phyloP scores from a whole-genome alignment of 2,113 vertebrate genomes.

The Micronycteris hirsuta region DNA sequence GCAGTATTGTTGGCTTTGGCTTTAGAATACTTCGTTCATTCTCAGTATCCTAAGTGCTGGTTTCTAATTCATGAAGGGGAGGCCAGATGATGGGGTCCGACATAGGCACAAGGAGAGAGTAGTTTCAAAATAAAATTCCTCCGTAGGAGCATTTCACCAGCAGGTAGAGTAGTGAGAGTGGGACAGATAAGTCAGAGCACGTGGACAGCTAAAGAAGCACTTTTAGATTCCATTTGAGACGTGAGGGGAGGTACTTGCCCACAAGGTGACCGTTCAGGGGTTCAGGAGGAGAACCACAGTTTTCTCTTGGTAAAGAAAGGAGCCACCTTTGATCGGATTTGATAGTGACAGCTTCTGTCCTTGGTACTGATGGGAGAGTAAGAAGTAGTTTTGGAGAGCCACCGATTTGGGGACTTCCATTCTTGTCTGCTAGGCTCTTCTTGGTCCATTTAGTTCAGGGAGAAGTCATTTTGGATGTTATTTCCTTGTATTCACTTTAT shows the following conservation, averaged over 20 bases:
- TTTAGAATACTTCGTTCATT: background rate
- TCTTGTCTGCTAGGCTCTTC: background rate
- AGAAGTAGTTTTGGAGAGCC: background rate
- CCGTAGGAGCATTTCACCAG: background rate
- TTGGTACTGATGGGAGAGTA: constrained; percentile 30
- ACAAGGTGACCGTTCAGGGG: background rate
- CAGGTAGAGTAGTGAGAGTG: background rate
- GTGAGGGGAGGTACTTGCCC: background rate
- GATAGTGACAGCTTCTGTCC: background rate
- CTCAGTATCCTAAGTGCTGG: background rate
- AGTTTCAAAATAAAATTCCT: background rate
- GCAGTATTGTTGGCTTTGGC: background rate
- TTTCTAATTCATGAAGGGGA: background rate
- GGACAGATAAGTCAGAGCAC: background rate
- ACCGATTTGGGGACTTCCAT: background rate
- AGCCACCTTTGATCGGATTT: background rate
- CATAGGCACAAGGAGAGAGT: background rate
- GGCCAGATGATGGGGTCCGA: background rate
- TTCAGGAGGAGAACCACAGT: background rate
- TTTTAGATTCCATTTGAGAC: background rate
- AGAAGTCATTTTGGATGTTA: background rate
- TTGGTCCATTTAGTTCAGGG: background rate
- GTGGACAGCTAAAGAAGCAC: constrained; percentile 77
- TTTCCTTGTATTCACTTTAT: background rate
- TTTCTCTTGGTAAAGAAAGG: background rate